phyloP scores from a whole-genome alignment of 2,888 invertebrate species.

The Dolichopus griseipennis region DNA sequence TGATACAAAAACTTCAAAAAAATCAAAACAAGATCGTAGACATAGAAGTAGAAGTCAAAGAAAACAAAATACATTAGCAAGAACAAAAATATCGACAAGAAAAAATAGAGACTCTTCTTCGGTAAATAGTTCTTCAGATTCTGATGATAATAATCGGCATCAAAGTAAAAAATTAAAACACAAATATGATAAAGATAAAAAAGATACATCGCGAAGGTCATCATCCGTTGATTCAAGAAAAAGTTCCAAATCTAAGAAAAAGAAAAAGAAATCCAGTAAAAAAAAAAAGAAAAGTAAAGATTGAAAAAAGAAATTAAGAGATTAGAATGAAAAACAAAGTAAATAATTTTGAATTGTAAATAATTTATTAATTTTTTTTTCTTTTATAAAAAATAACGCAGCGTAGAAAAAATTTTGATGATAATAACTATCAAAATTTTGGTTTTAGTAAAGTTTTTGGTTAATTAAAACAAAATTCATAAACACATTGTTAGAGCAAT shows the following conservation, averaged over 20 bases:
- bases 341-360: too few relatives aligned
- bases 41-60: constrained; percentile 15
- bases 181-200: constrained; percentile 54
- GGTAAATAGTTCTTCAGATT: constrained; percentile 50
- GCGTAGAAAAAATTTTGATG: too few relatives aligned
- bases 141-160: constrained; percentile 44
- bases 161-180: constrained; percentile 47
- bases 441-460: too few relatives aligned
- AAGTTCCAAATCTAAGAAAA: constrained; percentile 14
- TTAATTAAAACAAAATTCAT: too few relatives aligned
- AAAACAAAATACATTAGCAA: constrained; percentile 27
- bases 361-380: too few relatives aligned
- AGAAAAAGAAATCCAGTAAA: constrained; percentile 51
- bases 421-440: too few relatives aligned
- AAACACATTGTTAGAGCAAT: too few relatives aligned
- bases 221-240: constrained; percentile 39
- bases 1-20: constrained; percentile 13
- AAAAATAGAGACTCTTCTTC: constrained; percentile 44
- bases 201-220: constrained; percentile 49
- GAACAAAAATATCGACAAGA: constrained; percentile 52
- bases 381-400: too few relatives aligned
- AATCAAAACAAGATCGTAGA: neutral
- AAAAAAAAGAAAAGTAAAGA: constrained; percentile 62
- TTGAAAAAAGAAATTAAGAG: constrained; percentile 8
- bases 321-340: too few relatives aligned